Percentiles rank a stretch among this genome's conserved stretches.
These are phyloP conservation scores for Spodoptera litura DNA, from an alignment of 1,140 invertebrate species.

Conservation along the genomic window DNA sequence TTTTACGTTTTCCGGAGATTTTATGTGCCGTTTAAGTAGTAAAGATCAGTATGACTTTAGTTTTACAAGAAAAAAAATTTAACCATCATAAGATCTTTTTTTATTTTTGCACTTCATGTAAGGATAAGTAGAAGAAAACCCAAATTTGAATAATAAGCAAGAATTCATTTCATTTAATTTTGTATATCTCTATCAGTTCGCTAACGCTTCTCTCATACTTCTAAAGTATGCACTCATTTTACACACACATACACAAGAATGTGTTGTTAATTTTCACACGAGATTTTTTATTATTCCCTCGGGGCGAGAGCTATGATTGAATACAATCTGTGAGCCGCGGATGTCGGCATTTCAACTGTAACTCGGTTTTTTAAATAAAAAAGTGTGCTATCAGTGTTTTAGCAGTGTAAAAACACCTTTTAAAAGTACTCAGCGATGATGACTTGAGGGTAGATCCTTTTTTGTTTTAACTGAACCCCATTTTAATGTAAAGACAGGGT, in stretches of 20 bases:
- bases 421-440: slow-evolving; percentile 48
- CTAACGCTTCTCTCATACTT: background rate
- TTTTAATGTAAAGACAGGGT: slow-evolving; percentile 24
- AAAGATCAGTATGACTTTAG: too few species aligned
- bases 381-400: slow-evolving; percentile 57
- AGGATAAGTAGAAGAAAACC: too few species aligned
- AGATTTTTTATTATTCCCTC: slow-evolving; percentile 59
- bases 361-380: slow-evolving; percentile 17
- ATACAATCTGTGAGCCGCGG: slow-evolving; percentile 57
- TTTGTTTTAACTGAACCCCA: slow-evolving; percentile 29
- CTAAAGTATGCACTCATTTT: slow-evolving; percentile 5
- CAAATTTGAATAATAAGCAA: too few species aligned
- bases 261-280: slow-evolving; percentile 68
- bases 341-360: slow-evolving; percentile 50
- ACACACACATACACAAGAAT: slow-evolving; percentile 51
- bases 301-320: slow-evolving; percentile 59
- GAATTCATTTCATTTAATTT: too few species aligned
- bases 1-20: too few species aligned
- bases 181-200: background rate
- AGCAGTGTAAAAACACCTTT: slow-evolving; percentile 53
- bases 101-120: too few species aligned
- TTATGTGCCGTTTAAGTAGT: too few species aligned
- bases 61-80: too few species aligned
- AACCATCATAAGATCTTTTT: too few species aligned
- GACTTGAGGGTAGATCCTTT: slow-evolving; percentile 37